Conservation (phyloP, 2,797 vertebrate genomes). For the Champsocephalus esox region DNA sequence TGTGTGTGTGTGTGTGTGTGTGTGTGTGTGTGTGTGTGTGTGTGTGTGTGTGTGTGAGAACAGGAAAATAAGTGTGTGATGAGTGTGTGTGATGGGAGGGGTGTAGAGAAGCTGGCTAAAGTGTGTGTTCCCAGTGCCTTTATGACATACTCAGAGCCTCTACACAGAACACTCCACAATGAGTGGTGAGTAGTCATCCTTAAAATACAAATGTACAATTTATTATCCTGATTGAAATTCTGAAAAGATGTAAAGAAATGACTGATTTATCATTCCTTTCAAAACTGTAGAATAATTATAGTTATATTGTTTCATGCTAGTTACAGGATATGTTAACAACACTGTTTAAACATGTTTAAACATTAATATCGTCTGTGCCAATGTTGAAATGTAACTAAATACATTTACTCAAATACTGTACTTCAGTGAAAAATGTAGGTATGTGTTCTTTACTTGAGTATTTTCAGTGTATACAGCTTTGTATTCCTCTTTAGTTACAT, state of each 20-base stretch:
- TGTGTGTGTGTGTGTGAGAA: neutral
- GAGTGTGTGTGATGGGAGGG: slow-evolving; percentile 45
- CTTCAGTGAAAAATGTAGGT: too few relatives aligned
- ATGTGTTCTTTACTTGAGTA: too few relatives aligned
- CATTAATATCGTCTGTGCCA: neutral
- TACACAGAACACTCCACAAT: slow-evolving; percentile 47
- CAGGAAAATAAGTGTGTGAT: neutral
- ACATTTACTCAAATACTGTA: too few relatives aligned
- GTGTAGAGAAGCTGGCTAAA: slow-evolving; percentile 10
- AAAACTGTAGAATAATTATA: neutral
- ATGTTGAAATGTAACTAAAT: too few relatives aligned
- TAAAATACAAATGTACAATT: neutral
- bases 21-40: neutral
- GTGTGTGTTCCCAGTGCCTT: neutral
- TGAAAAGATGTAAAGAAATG: neutral
- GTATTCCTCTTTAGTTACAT: too few relatives aligned
- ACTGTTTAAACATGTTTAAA: neutral
- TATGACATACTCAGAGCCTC: slow-evolving; percentile 13
- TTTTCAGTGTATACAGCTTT: too few relatives aligned
- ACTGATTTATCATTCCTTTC: neutral
- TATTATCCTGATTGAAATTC: too few relatives aligned
- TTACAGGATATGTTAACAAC: neutral
- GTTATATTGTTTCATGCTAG: neutral
- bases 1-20: neutral
- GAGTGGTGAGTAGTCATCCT: slow-evolving; percentile 62